Evolutionary conservation across 2,888 invertebrate genomes (phyloP).

Genomic region (Cinara cedri): DNA sequence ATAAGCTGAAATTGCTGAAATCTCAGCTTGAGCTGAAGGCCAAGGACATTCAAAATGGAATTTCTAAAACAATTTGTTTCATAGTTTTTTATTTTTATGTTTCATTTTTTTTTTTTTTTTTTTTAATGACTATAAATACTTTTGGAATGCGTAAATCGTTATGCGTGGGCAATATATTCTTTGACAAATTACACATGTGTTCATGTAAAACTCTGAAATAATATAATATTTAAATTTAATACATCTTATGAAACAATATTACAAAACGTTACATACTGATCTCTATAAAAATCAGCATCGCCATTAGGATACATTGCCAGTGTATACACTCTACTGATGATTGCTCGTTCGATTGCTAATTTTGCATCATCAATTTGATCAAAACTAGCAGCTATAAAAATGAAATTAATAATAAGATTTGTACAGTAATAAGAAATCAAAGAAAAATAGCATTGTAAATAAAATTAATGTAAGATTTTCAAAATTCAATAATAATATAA

Average conservation of each 20-base stretch:
- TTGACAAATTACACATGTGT: constrained; percentile 83
- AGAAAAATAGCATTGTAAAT: no score
- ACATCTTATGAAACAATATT: background rate
- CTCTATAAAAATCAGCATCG: constrained; percentile 90
- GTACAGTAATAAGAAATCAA: background rate
- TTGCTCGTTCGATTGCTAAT: constrained; percentile 84
- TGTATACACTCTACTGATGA: constrained; percentile 88
- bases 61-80: constrained; percentile 63
- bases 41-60: constrained; percentile 92
- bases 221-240: constrained; percentile 53
- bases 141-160: constrained; percentile 82
- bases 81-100: constrained; percentile 1
- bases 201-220: constrained; percentile 77
- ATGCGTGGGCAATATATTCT: constrained; percentile 78
- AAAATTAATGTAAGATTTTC: background rate
- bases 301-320: constrained; percentile 96
- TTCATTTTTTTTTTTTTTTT: background rate
- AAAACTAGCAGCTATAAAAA: constrained; percentile 70
- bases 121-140: constrained; percentile 60
- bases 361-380: constrained; percentile 78
- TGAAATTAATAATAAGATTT: background rate
- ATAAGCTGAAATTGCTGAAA: constrained; percentile 86
- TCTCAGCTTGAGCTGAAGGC: constrained; percentile 91
- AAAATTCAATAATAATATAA: constrained; percentile 44
- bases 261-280: constrained; percentile 72